phyloP scores from a whole-genome alignment of 2,888 invertebrate species.

The Villa cingulata region DNA sequence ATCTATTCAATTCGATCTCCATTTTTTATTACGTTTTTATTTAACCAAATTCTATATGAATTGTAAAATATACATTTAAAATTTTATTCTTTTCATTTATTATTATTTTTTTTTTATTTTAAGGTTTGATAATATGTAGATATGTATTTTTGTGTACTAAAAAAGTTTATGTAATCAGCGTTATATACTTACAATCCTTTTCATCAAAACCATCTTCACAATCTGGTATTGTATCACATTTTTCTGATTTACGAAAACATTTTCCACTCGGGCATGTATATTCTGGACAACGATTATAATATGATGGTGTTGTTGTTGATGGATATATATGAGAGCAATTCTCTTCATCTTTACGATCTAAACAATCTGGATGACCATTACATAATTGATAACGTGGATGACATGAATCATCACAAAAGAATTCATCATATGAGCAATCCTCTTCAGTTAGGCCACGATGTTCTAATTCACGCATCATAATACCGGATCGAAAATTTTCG shows the following conservation, averaged over 20 bases:
- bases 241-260: slow-evolving; percentile 33
- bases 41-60: no score
- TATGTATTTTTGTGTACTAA: neutral
- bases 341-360: slow-evolving; percentile 47
- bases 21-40: no score
- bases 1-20: no score
- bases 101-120: slow-evolving; percentile 1
- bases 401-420: slow-evolving; percentile 47
- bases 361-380: slow-evolving; percentile 45
- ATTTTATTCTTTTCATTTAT: no score
- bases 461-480: no score
- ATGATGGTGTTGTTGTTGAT: slow-evolving; percentile 2
- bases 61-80: no score
- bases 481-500: no score
- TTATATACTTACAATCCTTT: slow-evolving; percentile 37
- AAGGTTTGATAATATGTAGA: neutral
- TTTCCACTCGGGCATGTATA: slow-evolving; percentile 43
- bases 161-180: neutral
- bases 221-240: slow-evolving; percentile 43
- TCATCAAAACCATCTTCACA: slow-evolving; percentile 49
- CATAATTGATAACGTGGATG: slow-evolving; percentile 47
- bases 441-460: slow-evolving; percentile 12
- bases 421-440: slow-evolving; percentile 34
- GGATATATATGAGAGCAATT: slow-evolving; percentile 19
- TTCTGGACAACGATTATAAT: slow-evolving; percentile 28